Evolutionary conservation across 2,888 invertebrate genomes (phyloP), one percentile per base, ranked within the genome.

Genomic region (Cactoblastis cactorum): DNA sequence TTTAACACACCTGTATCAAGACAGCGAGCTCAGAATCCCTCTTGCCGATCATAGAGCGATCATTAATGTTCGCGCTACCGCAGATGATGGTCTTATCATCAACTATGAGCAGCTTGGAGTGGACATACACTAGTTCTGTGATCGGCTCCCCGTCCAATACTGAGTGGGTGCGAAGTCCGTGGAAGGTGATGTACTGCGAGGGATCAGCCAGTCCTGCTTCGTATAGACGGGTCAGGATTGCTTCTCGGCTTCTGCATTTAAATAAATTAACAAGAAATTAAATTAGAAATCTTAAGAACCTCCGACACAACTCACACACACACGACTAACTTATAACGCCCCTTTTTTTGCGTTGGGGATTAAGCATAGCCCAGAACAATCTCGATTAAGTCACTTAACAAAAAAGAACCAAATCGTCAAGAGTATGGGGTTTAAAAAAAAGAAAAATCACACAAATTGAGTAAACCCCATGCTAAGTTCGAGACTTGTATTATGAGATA

Each of bases 1-100:
- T n/a, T 38, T 17, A 3, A 54, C 62, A 67, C 71, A 93, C 97
- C 92, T 96, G 95, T 49, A 98, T 91, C 38, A 98, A 86, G 12
- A 97, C 94, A 2, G 97, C 97, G 4, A 97, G 94, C 85, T 99
- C 99, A 0, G 98, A 98, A 73, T 99, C 99, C 58, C 99, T 91
- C 55, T 94, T 96, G 0, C 99, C 99, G 49, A 97, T 91, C 92
- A 99, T 92, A 51, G 98, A 98, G 48, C 99, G 90, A 77, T 99
- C 99, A 73, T 99, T 99, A 63, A 99, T 98, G 74, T 99, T 99
- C 0, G 99, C 98, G 3, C 98, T 98, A 14, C 99, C 99, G 67
- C 98, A 98, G 57, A 99, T 97, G 0, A 97, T 94, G 1, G 93
- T 91, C 61, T 93, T 93, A 78, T 99, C 99, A 74, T 99, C 99